Evolutionary conservation across 2,888 invertebrate genomes (phyloP), one percentile per base, ranked within the genome.

Genomic region (Andrena praecox): DNA sequence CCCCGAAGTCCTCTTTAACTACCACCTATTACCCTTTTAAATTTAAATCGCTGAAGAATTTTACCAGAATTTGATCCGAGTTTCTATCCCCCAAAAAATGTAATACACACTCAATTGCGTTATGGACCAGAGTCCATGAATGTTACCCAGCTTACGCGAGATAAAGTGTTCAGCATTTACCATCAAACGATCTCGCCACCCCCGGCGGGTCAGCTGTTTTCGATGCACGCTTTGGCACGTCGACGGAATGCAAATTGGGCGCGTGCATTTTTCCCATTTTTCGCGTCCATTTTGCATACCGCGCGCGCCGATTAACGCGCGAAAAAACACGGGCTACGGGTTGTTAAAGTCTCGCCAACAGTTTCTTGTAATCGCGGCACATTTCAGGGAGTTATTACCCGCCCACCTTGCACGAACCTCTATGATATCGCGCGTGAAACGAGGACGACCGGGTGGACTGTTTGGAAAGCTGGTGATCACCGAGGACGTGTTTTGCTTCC

Each of bases 301-400:
- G 10, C 12, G 1, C 7, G 59, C 1, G 8, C 16, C 24, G 31
- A 74, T 74, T 67, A 67, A 33, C 59, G 2, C 29, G 31, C 20
- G 33, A n/a, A 10, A 60, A 66, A 35, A 48, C 48, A 31, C 33
- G 8, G 8, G 29, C 56, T 1, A 16, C 8, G 56, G 56, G 12
- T 5, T 31, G 24, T 27, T 50, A 60, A 66, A 29, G 12, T 16
- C 16, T 24, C 42, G 27, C 52, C 6, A 10, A 48, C 4, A 24
- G 59, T 33, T 35, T 33, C 59, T 33, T 27, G 24, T 60, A 60
- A 67, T 60, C 24, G 50, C n/a, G 29, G 8, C n/a, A 59, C 67
- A 24, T 60, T 50, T 4, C 24, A 33, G 48, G 12, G 73, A 66
- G 35, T 72, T 63, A 71, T 42, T 54, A 16, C 8, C 2, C 42